Conservation (phyloP, 2,888 invertebrate genomes). For the Cerceris rybyensis region DNA sequence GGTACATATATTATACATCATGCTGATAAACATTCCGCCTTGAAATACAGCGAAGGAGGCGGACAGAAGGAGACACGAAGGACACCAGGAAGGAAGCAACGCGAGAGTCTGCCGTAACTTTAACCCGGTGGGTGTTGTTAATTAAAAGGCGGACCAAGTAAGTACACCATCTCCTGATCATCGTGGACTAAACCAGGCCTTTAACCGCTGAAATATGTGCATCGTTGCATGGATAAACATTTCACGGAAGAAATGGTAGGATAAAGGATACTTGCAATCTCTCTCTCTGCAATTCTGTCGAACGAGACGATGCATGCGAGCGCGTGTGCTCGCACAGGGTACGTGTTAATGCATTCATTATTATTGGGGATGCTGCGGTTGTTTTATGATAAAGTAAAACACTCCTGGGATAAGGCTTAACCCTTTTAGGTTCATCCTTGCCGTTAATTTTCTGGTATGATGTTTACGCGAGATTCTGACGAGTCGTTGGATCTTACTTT, state of each 20-base stretch:
- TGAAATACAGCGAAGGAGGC: constrained; percentile 28
- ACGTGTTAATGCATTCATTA: constrained; percentile 43
- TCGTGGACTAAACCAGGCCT: constrained; percentile 27
- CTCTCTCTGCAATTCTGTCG: constrained; percentile 8
- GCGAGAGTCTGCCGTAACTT: constrained; percentile 59
- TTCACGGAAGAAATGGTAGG: constrained; percentile 13
- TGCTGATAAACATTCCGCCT: constrained; percentile 8
- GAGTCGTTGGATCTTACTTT: too few relatives aligned
- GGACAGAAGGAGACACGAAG: constrained; percentile 20
- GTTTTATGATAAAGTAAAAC: constrained; percentile 16
- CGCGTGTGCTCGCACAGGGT: neutral
- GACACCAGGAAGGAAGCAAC: constrained; percentile 32
- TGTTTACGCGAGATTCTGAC: neutral
- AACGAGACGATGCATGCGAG: neutral
- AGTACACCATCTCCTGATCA: constrained; percentile 48
- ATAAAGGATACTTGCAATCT: constrained; percentile 10
- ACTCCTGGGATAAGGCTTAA: neutral
- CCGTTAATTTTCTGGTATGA: neutral
- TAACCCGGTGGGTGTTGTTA: constrained; percentile 65
- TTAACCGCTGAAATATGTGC: constrained; percentile 10
- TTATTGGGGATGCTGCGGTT: constrained; percentile 6
- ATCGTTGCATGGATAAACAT: constrained; percentile 31
- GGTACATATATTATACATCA: too few relatives aligned
- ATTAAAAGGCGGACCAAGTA: constrained; percentile 59
- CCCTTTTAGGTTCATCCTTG: too few relatives aligned